Conservation (phyloP, 2,888 invertebrate genomes). For the Lithophane ornitopus region DNA sequence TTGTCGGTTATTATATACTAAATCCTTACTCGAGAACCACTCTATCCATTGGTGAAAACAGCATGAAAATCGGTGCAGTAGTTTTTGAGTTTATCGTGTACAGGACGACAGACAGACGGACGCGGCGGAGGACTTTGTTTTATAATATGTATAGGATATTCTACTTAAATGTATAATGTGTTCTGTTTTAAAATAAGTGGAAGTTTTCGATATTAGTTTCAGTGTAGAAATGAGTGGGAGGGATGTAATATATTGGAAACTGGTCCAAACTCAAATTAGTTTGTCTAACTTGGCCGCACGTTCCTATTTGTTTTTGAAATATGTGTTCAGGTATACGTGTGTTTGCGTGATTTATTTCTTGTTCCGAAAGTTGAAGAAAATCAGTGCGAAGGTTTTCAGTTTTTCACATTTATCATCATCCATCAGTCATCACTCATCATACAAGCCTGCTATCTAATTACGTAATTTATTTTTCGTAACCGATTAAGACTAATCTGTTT, state of each 20-base stretch:
- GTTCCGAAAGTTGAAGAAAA: neutral
- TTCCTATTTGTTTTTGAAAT: neutral
- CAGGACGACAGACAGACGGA: too few species aligned
- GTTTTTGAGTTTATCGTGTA: too few species aligned
- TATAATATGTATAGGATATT: too few species aligned
- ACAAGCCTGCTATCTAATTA: neutral
- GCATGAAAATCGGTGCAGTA: too few species aligned
- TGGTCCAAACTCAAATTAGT: conserved; percentile 22
- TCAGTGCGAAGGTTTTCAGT: neutral
- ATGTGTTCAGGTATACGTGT: neutral
- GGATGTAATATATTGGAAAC: conserved; percentile 22
- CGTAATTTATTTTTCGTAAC: too few species aligned
- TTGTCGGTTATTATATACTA: too few species aligned
- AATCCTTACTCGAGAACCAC: too few species aligned
- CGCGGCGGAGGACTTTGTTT: too few species aligned
- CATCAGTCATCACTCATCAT: neutral
- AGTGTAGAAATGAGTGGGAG: neutral
- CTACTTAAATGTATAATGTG: too few species aligned
- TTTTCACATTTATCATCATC: neutral
- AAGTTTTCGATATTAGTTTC: conserved; percentile 4
- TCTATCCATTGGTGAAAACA: too few species aligned
- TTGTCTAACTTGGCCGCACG: conserved; percentile 9
- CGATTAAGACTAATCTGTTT: too few species aligned
- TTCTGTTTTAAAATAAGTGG: neutral
- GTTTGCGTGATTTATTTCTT: neutral